phyloP scores from a whole-genome alignment of 2,113 vertebrate species.

The Grantiella picta region DNA sequence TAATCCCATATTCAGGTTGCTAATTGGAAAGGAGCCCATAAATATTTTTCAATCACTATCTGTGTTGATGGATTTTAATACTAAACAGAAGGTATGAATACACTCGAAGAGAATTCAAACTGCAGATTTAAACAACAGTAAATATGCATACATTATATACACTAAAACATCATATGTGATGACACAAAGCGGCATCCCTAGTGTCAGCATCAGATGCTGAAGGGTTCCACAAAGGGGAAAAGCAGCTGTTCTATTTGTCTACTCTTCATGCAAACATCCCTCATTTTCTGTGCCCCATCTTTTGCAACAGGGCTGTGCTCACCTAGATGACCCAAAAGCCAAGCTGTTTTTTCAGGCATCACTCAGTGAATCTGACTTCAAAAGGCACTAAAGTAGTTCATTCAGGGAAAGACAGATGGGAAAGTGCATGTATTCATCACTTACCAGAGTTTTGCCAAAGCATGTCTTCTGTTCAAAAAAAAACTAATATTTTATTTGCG shows the following conservation, averaged over 20 bases:
- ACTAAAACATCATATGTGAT: not conserved
- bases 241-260: not conserved
- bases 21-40: not conserved
- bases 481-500: not conserved
- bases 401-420: not conserved
- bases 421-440: not conserved
- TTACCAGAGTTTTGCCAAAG: not conserved
- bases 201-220: not conserved
- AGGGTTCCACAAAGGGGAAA: not conserved
- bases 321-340: not conserved
- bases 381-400: not conserved
- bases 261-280: not conserved
- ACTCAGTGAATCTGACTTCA: not conserved
- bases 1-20: not conserved
- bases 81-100: not conserved
- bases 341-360: not conserved
- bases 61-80: not conserved
- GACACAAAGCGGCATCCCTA: not conserved
- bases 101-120: not conserved
- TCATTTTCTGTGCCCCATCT: not conserved
- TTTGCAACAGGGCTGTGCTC: not conserved
- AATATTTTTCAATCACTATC: not conserved
- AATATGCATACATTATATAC: not conserved
- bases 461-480: not conserved
- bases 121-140: not conserved